Evolutionary conservation across 2,113 vertebrate genomes (phyloP), one percentile per base, ranked within the genome.

Genomic region (Epinephelus moara): DNA sequence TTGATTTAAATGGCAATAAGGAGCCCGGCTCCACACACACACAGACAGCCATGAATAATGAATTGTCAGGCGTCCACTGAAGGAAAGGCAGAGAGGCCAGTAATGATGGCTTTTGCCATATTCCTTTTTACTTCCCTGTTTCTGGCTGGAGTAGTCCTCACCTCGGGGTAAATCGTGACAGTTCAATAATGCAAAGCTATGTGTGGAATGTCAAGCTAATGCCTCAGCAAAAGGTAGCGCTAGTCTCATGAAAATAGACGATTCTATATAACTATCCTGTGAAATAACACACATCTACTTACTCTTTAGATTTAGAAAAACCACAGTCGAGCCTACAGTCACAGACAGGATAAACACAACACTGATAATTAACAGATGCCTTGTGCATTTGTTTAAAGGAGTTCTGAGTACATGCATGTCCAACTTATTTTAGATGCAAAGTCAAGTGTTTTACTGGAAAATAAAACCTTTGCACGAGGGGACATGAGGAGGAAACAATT

Each of bases 161-260:
- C 96, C 94, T 92, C 89, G 49, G 94, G 95, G 92, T 88, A 71
- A 92, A 93, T 91, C 84, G 89, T 93, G 95, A 95, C 95, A 95
- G 93, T 94, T 96, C 94, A 96, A 95, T 96, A 95, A 95, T 92
- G 89, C 92, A 78, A 91, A 94, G 94, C 89, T 95, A 95, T 96
- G 94, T 93, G 78, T 94, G 93, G 96, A 96, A 96, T 96, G 94
- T 94, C 87, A 91, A 90, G 86, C 87, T 93, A 94, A 92, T 90
- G 87, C 90, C 84, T 89, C 72, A 88, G 93, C 87, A 87, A 90
- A 89, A 88, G 74, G 81, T 80, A 87, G 84, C 4, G 11, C 75
- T 79, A 63, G 80, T 75, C 79, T 85, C 62, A 76, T 88, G 72
- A 93, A 30, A 92, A 85, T 59, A 59, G 59, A 81, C 62, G 11